phyloP scores from a whole-genome alignment of 2,888 invertebrate species.

The Agrotis puta region DNA sequence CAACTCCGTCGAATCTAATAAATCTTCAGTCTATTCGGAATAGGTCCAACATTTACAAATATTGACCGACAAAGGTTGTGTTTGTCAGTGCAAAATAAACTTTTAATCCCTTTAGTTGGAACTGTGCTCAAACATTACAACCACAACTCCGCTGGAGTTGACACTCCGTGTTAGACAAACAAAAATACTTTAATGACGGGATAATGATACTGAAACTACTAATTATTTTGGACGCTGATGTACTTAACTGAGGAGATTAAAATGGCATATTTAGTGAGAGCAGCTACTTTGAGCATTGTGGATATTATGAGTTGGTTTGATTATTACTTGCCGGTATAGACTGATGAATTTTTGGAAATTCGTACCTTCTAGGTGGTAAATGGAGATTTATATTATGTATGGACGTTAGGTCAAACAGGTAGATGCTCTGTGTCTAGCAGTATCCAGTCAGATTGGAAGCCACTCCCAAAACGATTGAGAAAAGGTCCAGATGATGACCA shows the following conservation, averaged over 20 bases:
- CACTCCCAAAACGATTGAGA: too few relatives aligned
- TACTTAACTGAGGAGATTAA: conserved; percentile 6
- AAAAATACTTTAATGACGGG: conserved; percentile 57
- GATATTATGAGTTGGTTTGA: neutral
- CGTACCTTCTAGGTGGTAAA: too few relatives aligned
- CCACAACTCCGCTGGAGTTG: conserved; percentile 48
- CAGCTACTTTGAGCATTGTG: neutral
- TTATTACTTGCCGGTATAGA: neutral
- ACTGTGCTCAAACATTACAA: conserved; percentile 59
- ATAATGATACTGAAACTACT: conserved; percentile 47
- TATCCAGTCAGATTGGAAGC: too few relatives aligned
- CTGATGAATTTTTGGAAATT: neutral
- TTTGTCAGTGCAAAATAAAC: conserved; percentile 64
- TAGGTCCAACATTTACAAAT: conserved; percentile 49
- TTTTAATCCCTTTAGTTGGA: conserved; percentile 62
- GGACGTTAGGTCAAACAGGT: too few relatives aligned
- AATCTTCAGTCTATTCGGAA: conserved; percentile 37
- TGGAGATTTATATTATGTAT: too few relatives aligned
- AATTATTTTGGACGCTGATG: conserved; percentile 41
- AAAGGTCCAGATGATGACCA: too few relatives aligned
- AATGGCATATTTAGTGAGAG: conserved; percentile 6
- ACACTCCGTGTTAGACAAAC: conserved; percentile 54
- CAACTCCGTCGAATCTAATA: conserved; percentile 32
- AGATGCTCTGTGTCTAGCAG: too few relatives aligned
- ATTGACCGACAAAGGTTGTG: conserved; percentile 58